Percentiles rank a stretch among this genome's conserved stretches.
Evolutionary conservation across 2,888 invertebrate genomes (phyloP).

Genomic region (Junonia oenone): DNA sequence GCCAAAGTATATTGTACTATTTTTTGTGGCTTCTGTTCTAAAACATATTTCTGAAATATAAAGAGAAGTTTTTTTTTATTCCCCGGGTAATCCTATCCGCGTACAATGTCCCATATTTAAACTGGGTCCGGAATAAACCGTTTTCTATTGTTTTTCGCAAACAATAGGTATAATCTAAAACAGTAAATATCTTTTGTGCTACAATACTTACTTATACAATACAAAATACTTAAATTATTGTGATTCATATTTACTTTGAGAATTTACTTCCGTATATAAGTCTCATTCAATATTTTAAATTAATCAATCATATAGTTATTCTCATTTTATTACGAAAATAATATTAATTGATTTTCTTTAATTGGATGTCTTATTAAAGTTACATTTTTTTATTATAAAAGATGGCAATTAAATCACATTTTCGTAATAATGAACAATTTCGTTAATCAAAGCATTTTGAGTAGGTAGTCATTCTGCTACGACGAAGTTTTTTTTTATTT

Average conservation of each 20-base stretch:
- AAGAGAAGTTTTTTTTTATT: not conserved
- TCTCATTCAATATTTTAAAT: not conserved
- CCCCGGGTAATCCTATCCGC: constrained; percentile 8
- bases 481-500: not conserved
- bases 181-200: constrained; percentile 22
- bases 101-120: constrained; percentile 9
- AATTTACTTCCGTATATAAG: not conserved
- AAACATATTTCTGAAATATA: not conserved
- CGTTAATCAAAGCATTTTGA: too few species aligned
- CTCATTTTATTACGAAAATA: too few species aligned
- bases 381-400: too few species aligned
- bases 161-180: constrained; percentile 15
- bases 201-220: constrained; percentile 6
- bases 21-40: not conserved
- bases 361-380: too few species aligned
- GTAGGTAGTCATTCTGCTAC: too few species aligned
- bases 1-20: not conserved
- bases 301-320: too few species aligned
- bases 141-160: constrained; percentile 21
- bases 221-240: constrained; percentile 13
- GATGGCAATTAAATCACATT: too few species aligned
- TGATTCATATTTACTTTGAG: not conserved
- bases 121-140: constrained; percentile 3
- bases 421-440: too few species aligned
- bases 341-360: too few species aligned